phyloP scores from a whole-genome alignment of 2,113 vertebrate species.

The Amia ocellicauda region DNA sequence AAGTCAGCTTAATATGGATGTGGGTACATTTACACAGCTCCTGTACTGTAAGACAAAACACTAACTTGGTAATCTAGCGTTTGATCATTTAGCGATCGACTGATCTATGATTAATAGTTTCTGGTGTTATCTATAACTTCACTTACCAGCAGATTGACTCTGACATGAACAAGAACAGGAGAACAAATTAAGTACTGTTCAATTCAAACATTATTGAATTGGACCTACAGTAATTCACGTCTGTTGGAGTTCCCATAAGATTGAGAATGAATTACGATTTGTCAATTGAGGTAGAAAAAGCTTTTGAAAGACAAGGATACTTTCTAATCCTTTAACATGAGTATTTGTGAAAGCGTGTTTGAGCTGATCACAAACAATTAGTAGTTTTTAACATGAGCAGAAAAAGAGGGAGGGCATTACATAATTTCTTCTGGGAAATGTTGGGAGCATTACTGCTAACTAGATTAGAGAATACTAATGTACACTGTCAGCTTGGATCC shows the following conservation, averaged over 20 bases:
- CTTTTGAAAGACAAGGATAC: no score
- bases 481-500: no score
- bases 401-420: no score
- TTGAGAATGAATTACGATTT: slow-evolving; percentile 7
- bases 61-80: slow-evolving; percentile 4
- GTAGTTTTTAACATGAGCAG: no score
- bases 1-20: neutral
- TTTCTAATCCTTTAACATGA: no score
- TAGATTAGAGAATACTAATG: no score
- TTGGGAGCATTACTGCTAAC: no score
- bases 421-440: no score
- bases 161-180: slow-evolving; percentile 15
- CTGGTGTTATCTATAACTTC: slow-evolving; percentile 2
- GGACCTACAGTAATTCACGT: slow-evolving; percentile 18
- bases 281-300: slow-evolving; percentile 24
- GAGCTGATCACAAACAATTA: no score
- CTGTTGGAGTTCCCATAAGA: slow-evolving; percentile 11
- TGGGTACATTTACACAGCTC: neutral
- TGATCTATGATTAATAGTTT: slow-evolving; percentile 23
- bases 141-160: slow-evolving; percentile 8
- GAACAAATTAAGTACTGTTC: slow-evolving; percentile 19
- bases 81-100: slow-evolving; percentile 2
- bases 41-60: neutral
- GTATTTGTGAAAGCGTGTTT: no score
- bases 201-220: slow-evolving; percentile 19